Conservation (phyloP, 2,113 vertebrate genomes). For the Elaphurus davidianus region DNA sequence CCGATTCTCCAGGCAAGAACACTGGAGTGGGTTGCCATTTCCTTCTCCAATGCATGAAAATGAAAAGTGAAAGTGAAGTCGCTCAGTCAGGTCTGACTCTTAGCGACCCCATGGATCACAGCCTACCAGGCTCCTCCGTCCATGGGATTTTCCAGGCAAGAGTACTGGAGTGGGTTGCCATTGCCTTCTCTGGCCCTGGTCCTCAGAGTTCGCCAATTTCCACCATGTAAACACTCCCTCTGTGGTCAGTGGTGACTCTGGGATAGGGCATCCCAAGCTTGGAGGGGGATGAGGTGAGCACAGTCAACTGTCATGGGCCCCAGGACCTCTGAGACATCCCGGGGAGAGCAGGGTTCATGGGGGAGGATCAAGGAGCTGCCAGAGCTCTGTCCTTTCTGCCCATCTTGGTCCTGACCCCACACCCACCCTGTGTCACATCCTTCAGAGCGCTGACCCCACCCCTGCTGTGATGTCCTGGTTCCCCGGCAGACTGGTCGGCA, state of each 20-base stretch:
- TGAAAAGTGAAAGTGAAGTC: too few species aligned
- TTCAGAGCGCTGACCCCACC: fast-evolving
- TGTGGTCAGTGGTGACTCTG: fast-evolving
- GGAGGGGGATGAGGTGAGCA: fast-evolving
- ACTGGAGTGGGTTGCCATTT: too few species aligned
- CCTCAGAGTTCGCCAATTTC: fast-evolving
- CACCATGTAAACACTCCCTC: fast-evolving
- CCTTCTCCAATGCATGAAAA: too few species aligned
- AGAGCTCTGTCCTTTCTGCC: neutral
- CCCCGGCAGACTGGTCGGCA: neutral
- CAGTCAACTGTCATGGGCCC: fast-evolving
- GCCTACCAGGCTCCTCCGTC: too few species aligned
- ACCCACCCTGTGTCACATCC: fast-evolving
- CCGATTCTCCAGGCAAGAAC: too few species aligned
- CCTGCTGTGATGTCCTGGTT: neutral
- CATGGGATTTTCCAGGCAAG: too few species aligned
- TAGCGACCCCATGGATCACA: too few species aligned
- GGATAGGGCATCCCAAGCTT: fast-evolving
- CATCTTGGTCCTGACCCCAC: fast-evolving
- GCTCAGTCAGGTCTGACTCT: too few species aligned
- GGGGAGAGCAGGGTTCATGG: fast-evolving
- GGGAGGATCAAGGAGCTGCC: neutral
- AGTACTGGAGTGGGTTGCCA: too few species aligned
- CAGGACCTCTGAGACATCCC: fast-evolving
- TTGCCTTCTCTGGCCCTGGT: neutral